Conservation (phyloP, 2,888 invertebrate species). For the Laspeyria flexula region DNA sequence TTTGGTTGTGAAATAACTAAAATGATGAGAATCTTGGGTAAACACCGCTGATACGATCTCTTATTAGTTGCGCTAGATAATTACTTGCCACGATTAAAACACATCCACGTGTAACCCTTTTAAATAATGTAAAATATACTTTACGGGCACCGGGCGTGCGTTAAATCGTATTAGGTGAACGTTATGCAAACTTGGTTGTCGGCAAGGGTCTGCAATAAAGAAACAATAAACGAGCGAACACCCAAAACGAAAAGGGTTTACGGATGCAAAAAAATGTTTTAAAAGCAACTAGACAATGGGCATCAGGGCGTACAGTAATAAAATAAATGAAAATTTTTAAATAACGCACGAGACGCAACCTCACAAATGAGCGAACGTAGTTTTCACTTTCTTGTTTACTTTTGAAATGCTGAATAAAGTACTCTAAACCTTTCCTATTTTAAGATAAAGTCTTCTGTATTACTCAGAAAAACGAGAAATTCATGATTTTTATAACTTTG, state of each 20-base stretch:
- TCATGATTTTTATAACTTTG: neutral
- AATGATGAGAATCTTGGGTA: conserved; percentile 51
- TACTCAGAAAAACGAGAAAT: no score
- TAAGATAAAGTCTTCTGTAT: no score
- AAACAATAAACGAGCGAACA: conserved; percentile 71
- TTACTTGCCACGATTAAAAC: conserved; percentile 34
- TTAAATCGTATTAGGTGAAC: conserved; percentile 58
- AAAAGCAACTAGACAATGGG: conserved; percentile 69
- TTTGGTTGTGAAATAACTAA: conserved; percentile 34
- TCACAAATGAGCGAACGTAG: conserved; percentile 58
- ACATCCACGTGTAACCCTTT: conserved; percentile 31
- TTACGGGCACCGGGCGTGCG: conserved; percentile 48
- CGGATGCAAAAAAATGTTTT: conserved; percentile 63
- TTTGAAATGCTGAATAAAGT: conserved; percentile 52
- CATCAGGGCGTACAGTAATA: conserved; percentile 59
- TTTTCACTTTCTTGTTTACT: conserved; percentile 63
- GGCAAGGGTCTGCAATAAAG: conserved; percentile 69
- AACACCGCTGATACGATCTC: conserved; percentile 38
- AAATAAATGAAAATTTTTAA: conserved; percentile 66
- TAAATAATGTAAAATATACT: conserved; percentile 48
- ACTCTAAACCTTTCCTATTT: conserved; percentile 23
- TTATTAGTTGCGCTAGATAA: conserved; percentile 45
- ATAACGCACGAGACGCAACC: conserved; percentile 58
- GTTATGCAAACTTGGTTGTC: conserved; percentile 71
- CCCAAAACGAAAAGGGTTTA: conserved; percentile 71